phyloP scores from a whole-genome alignment of 1,140 invertebrate species.

The Venturia canescens region DNA sequence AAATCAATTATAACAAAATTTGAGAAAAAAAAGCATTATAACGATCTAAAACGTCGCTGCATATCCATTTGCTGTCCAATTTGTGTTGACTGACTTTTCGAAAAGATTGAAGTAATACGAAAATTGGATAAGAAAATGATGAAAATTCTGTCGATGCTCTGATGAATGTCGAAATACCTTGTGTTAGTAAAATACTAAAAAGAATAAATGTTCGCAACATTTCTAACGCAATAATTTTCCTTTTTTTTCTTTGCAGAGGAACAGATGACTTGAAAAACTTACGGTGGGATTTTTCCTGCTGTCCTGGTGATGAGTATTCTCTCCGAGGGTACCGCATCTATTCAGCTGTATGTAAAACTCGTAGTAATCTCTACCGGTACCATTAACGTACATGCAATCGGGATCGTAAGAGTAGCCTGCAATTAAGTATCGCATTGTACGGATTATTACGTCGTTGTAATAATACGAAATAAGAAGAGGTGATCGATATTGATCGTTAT shows the following conservation, averaged over 20 bases:
- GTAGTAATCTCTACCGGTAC: slow-evolving; percentile 92
- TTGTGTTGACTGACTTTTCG: too few relatives aligned
- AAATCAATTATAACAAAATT: too few relatives aligned
- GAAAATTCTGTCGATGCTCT: too few relatives aligned
- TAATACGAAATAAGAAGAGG: neutral
- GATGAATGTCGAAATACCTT: too few relatives aligned
- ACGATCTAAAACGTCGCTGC: too few relatives aligned
- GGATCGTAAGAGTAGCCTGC: slow-evolving; percentile 94
- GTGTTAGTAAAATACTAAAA: too few relatives aligned
- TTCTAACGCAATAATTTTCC: too few relatives aligned
- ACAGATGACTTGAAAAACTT: slow-evolving; percentile 66
- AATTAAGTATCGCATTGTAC: slow-evolving; percentile 69
- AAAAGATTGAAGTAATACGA: too few relatives aligned
- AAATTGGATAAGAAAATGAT: too few relatives aligned
- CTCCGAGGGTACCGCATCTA: slow-evolving; percentile 92
- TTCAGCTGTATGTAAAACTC: slow-evolving; percentile 96
- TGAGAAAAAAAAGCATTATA: neutral
- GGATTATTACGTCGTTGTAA: neutral
- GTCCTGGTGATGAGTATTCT: slow-evolving; percentile 91
- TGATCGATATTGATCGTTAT: slow-evolving; percentile 37
- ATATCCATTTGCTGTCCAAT: too few relatives aligned
- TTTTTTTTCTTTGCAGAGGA: neutral
- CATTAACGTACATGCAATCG: slow-evolving; percentile 96
- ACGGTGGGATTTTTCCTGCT: slow-evolving; percentile 91
- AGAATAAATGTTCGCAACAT: too few relatives aligned